Evolutionary conservation across 2,797 vertebrate genomes (phyloP).

Genomic region (Phaenicophaeus curvirostris): DNA sequence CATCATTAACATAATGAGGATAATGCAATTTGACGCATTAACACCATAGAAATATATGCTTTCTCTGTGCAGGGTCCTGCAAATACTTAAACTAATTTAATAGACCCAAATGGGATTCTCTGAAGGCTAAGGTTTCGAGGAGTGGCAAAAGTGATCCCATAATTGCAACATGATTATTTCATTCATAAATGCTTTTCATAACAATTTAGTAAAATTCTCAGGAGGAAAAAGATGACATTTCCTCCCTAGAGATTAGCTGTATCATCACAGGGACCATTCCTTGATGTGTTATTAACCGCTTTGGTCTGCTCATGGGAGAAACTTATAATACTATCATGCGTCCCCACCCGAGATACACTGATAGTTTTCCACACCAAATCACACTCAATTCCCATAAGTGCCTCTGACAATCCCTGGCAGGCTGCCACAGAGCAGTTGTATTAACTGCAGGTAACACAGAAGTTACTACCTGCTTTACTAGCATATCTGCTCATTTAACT

Average conservation of each 20-base stretch:
- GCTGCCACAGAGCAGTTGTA: background rate
- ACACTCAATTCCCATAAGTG: background rate
- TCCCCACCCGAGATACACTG: background rate
- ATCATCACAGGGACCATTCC: conserved; percentile 2
- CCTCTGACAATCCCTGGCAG: background rate
- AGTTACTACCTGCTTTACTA: background rate
- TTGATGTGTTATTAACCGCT: conserved; percentile 9
- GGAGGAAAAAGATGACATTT: background rate
- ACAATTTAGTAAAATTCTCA: background rate
- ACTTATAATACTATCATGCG: background rate
- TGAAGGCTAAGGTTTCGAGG: background rate
- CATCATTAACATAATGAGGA: background rate
- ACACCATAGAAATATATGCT: background rate
- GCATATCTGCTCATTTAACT: background rate
- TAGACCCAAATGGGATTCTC: background rate
- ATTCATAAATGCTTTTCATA: background rate
- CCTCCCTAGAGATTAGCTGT: conserved; percentile 25
- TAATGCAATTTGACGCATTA: background rate
- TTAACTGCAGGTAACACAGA: background rate
- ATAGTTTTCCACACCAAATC: background rate
- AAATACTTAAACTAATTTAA: background rate
- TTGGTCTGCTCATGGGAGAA: conserved; percentile 43
- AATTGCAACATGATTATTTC: background rate
- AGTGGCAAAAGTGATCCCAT: background rate
- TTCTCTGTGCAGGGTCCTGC: background rate